Base-by-base conservation (phyloP, 2,888 invertebrate species). In the Ctena decussata region DNA sequence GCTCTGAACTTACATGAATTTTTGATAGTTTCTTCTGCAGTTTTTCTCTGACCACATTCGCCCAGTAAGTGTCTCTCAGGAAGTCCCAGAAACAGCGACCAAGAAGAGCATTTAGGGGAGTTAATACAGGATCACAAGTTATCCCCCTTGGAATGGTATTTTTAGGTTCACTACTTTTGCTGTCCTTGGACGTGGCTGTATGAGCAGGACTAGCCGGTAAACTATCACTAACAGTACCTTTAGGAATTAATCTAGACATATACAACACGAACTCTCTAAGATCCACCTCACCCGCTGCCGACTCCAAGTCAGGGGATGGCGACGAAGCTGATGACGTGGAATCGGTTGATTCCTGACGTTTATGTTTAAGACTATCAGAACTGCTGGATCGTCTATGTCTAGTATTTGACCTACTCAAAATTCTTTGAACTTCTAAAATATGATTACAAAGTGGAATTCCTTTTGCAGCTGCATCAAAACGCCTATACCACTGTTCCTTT, bases 1-100 rank as follows among this genome's bases (percentile, higher is more conserved):
- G n/a, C n/a, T n/a, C n/a, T n/a, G 8, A 49, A 94, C 95, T 94
- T 94, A 98, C 97, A 96, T 98, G 98, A 90, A 99, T 97, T 83
- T 98, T 97, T 82, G 97, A 97, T 1, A 99, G 96, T 96, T 99
- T 99, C 94, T 97, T 97, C 96, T 99, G 98, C 94, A 98, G 97
- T 94, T 97, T 97, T 76, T 97, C 97, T 94, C 97, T 97, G 49
- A 98, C 97, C 85, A 97, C 96, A 80, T 96, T 96, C 49, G 97
- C 97, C 96, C 98, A 97, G 83, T 96, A 96, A 0, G 97, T 97
- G 94, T 98, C 97, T 44, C 97, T 97, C 95, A 98, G 97, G 94
- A 98, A 97, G 96, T 99, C 99, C 96, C 97, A 98, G 92, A 98
- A 96, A 60, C 98, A 96, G 76, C 98, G 96, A 44, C 97, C 98